phyloP scores from a whole-genome alignment of 2,797 vertebrate species.

The Xiphophorus birchmanni region DNA sequence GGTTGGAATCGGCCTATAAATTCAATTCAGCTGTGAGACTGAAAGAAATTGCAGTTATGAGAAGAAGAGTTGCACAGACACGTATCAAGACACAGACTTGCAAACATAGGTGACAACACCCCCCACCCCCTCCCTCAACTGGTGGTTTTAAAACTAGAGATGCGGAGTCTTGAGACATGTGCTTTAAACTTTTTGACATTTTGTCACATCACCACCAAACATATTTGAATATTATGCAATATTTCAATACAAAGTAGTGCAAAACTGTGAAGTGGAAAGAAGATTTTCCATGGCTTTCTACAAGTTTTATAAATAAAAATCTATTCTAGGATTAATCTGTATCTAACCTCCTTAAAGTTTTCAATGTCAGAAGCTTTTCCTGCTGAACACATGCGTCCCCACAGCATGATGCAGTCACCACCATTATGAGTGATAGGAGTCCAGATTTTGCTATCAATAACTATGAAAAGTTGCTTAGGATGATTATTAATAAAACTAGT shows the following conservation, averaged over 20 bases:
- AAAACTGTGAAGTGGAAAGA: background rate
- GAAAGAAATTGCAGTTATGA: constrained; percentile 47
- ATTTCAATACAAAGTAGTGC: background rate
- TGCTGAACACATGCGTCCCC: background rate
- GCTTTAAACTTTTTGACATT: background rate
- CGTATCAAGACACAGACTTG: constrained; percentile 13
- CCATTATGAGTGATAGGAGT: background rate
- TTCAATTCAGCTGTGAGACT: constrained; percentile 13
- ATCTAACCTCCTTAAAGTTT: background rate
- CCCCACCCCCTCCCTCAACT: constrained; percentile 38
- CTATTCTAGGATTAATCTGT: background rate
- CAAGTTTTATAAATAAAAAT: background rate
- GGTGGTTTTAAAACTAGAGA: constrained; percentile 58
- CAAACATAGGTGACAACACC: constrained; percentile 34
- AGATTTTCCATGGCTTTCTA: background rate
- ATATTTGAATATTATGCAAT: background rate
- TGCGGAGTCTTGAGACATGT: constrained; percentile 1
- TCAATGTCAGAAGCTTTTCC: background rate
- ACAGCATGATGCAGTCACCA: background rate
- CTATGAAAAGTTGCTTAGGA: too few species aligned
- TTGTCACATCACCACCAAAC: background rate
- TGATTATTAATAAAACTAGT: too few species aligned
- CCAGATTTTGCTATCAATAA: too few species aligned
- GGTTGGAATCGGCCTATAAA: constrained; percentile 44
- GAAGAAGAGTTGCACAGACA: constrained; percentile 27